Conservation (phyloP, 2,888 invertebrate species). For the Dynastes tityus region DNA sequence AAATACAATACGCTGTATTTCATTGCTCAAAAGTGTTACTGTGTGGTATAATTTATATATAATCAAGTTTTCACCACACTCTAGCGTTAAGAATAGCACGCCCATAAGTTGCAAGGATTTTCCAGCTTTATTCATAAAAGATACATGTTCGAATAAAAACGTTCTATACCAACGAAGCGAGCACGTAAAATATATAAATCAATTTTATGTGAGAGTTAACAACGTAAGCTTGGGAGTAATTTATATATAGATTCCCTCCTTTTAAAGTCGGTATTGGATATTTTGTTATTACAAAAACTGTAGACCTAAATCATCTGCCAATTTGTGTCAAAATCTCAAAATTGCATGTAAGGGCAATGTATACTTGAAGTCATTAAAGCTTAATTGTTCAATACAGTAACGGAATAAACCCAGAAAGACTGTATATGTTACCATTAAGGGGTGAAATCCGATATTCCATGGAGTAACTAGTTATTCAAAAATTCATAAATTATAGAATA, state of each 20-base stretch:
- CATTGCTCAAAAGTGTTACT: neutral
- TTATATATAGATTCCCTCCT: slow-evolving; percentile 39
- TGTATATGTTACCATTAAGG: no score
- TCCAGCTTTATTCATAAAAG: slow-evolving; percentile 24
- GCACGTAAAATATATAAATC: slow-evolving; percentile 43
- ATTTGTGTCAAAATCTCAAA: neutral
- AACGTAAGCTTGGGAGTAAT: slow-evolving; percentile 39
- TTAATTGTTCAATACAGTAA: no score
- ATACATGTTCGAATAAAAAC: slow-evolving; percentile 33
- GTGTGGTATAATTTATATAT: slow-evolving; percentile 19
- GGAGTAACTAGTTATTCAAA: no score
- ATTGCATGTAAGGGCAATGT: neutral
- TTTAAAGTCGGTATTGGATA: slow-evolving; percentile 30
- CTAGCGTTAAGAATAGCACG: slow-evolving; percentile 2
- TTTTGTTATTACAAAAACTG: slow-evolving; percentile 23
- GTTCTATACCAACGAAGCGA: slow-evolving; percentile 22
- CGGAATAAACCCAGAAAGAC: no score
- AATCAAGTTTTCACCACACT: slow-evolving; percentile 27
- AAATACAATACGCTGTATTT: neutral
- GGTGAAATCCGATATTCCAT: no score
- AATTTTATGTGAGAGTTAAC: slow-evolving; percentile 42
- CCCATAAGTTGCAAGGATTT: slow-evolving; percentile 22
- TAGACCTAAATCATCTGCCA: neutral
- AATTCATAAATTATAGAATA: no score
- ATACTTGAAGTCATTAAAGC: no score